A percentile compares a stretch with the other conserved stretches of the same genome.
Evolutionary conservation across 2,113 vertebrate species (phyloP).

Genomic region (Zapus hudsonius): DNA sequence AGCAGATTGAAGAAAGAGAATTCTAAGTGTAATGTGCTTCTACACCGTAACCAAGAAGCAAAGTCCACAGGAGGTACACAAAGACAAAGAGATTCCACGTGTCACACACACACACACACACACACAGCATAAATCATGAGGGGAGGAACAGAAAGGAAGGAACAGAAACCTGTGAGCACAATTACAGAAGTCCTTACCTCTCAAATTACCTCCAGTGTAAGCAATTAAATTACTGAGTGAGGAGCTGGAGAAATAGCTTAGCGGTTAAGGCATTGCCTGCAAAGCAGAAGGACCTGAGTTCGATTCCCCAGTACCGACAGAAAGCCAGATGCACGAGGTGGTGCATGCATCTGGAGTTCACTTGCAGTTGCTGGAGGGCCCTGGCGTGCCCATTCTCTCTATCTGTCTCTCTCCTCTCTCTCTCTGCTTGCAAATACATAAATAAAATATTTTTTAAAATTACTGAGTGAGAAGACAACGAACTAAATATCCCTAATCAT

Average conservation of each 20-base stretch:
- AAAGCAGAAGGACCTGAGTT: too few species aligned
- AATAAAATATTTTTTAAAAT: too few species aligned
- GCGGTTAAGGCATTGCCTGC: too few species aligned
- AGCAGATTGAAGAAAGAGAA: not conserved
- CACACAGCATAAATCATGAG: not conserved
- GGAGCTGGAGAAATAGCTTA: too few species aligned
- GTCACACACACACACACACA: too few species aligned
- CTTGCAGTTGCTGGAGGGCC: too few species aligned
- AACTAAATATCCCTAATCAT: not conserved
- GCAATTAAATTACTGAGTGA: not conserved
- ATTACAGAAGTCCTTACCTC: not conserved
- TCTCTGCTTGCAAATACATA: too few species aligned
- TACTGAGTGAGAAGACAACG: not conserved
- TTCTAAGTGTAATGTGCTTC: not conserved
- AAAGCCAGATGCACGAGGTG: too few species aligned
- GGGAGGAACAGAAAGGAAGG: not conserved
- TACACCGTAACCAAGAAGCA: not conserved
- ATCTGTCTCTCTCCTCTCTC: too few species aligned
- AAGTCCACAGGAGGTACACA: not conserved
- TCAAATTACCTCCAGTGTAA: not conserved
- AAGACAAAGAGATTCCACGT: not conserved
- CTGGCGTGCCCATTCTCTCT: too few species aligned
- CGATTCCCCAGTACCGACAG: too few species aligned
- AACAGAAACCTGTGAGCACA: not conserved
- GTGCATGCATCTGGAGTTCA: too few species aligned